These are phyloP conservation scores for Thymelicus sylvestris DNA, from an alignment of 2,888 invertebrate species.

Conservation along the genomic window DNA sequence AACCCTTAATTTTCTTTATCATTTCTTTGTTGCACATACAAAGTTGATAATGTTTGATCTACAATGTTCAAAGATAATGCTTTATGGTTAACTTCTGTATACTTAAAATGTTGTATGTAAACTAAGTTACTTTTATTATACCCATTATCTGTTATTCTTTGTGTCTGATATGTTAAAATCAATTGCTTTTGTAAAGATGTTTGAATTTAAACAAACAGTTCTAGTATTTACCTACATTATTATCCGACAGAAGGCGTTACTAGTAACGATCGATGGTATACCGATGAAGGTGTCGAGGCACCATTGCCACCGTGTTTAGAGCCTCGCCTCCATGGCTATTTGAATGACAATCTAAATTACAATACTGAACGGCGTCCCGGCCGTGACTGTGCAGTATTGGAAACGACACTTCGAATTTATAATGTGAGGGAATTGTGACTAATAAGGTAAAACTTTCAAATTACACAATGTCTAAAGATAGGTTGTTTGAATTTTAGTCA, in stretches of 20 bases:
- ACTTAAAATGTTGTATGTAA: not conserved
- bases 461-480: not conserved
- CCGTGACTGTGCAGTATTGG: conserved; percentile 68
- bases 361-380: conserved; percentile 73
- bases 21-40: conserved; percentile 71
- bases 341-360: conserved; percentile 81
- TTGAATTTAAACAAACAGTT: conserved; percentile 15
- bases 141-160: not conserved
- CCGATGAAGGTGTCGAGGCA: conserved; percentile 74
- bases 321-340: conserved; percentile 63
- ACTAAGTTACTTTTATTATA: not conserved
- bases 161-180: too few species aligned
- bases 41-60: conserved; percentile 67
- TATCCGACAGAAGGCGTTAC: conserved; percentile 29
- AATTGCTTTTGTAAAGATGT: not conserved
- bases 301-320: conserved; percentile 75
- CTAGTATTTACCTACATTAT: not conserved
- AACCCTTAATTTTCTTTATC: conserved; percentile 81
- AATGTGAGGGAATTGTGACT: conserved; percentile 54
- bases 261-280: conserved; percentile 10
- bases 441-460: conserved; percentile 16
- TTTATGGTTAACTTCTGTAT: conserved; percentile 4
- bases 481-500: not conserved
- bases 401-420: conserved; percentile 58
- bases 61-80: conserved; percentile 56